Evolutionary conservation across 2,888 invertebrate species (phyloP).

Genomic region (Hesperia comma): DNA sequence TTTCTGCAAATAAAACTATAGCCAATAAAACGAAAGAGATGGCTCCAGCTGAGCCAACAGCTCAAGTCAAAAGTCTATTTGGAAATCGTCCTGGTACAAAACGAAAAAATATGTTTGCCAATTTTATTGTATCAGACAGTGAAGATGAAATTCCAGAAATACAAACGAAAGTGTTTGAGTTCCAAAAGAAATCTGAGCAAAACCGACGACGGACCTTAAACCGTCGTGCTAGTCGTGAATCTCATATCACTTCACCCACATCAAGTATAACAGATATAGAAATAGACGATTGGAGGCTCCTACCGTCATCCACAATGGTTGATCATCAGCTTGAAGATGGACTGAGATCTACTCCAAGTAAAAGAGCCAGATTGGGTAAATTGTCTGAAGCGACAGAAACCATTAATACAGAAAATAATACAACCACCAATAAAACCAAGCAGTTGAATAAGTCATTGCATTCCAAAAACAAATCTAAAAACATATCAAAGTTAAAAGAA

Average conservation of each 20-base stretch:
- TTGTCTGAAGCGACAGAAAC: slow-evolving; percentile 54
- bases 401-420: slow-evolving; percentile 41
- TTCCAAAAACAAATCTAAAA: slow-evolving; percentile 50
- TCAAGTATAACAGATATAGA: slow-evolving; percentile 68
- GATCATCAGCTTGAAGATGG: slow-evolving; percentile 60
- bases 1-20: slow-evolving; percentile 61
- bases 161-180: slow-evolving; percentile 62
- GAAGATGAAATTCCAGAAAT: slow-evolving; percentile 69
- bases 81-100: slow-evolving; percentile 58
- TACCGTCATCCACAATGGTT: slow-evolving; percentile 78
- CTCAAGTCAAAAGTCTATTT: slow-evolving; percentile 61
- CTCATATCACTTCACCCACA: slow-evolving; percentile 49
- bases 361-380: slow-evolving; percentile 57
- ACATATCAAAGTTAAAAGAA: slow-evolving; percentile 23
- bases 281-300: slow-evolving; percentile 69
- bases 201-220: slow-evolving; percentile 45
- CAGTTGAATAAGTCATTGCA: slow-evolving; percentile 48
- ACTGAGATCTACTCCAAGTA: slow-evolving; percentile 53
- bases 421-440: slow-evolving; percentile 46
- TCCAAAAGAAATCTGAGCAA: slow-evolving; percentile 52
- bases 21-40: slow-evolving; percentile 60
- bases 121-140: slow-evolving; percentile 70
- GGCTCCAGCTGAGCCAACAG: slow-evolving; percentile 49
- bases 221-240: slow-evolving; percentile 49
- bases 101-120: slow-evolving; percentile 69